Evolutionary conservation across 1,140 invertebrate species (phyloP).

Genomic region (Calephelis nemesis): DNA sequence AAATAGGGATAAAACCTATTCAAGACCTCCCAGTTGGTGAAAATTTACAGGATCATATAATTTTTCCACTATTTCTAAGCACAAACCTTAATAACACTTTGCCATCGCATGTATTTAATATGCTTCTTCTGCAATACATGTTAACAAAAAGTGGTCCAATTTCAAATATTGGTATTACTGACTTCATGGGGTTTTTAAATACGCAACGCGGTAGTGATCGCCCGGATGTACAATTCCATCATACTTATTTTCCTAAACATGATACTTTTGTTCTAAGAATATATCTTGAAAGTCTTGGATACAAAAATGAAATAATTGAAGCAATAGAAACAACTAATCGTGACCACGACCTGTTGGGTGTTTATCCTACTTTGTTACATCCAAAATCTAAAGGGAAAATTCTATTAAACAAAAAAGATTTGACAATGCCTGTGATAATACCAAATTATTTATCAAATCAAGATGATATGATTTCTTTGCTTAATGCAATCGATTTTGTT

Average conservation of each 20-base stretch:
- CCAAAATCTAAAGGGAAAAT: conserved; percentile 77
- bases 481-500: conserved; percentile 81
- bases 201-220: conserved; percentile 39
- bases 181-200: conserved; percentile 58
- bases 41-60: conserved; percentile 84
- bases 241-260: conserved; percentile 47
- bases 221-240: conserved; percentile 65
- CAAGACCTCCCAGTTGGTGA: conserved; percentile 84
- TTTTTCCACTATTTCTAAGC: conserved; percentile 55
- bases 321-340: conserved; percentile 65
- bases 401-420: conserved; percentile 54
- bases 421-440: conserved; percentile 85
- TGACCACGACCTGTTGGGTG: conserved; percentile 66
- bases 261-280: conserved; percentile 41
- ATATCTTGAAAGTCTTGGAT: conserved; percentile 57
- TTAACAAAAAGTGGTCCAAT: conserved; percentile 52
- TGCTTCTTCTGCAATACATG: conserved; percentile 54
- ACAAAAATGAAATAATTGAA: conserved; percentile 65
- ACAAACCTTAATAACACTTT: conserved; percentile 39
- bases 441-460: conserved; percentile 88
- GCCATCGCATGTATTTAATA: conserved; percentile 36
- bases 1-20: conserved; percentile 71
- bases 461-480: conserved; percentile 84
- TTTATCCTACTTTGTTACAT: conserved; percentile 74
- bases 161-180: conserved; percentile 48